Evolutionary conservation across 2,888 invertebrate genomes (phyloP), one percentile per base, ranked within the genome.

Genomic region (Amphipoea lucens): DNA sequence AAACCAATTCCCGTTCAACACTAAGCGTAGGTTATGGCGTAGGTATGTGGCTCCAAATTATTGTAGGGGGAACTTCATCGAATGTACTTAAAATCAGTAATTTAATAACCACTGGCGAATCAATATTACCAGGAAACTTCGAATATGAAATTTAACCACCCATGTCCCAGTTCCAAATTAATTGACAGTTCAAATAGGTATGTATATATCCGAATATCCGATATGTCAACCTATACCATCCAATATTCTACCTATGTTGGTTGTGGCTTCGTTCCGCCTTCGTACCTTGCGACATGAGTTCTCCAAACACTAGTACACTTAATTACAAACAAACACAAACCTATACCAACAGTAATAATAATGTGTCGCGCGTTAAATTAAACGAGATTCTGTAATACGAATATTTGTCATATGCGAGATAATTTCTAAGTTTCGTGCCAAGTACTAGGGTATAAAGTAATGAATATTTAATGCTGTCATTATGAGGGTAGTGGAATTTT

Each of bases 301-400:
- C 74, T 79, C 66, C 73, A 83, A 86, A 83, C 83, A 85, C 51
- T 9, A 70, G 69, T 77, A 73, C 66, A 82, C 45, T 83, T 82
- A 85, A 85, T 85, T 86, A 85, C 57, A 86, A 86, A 77, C 77
- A 85, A 83, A 86, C 72, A 84, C 9, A 36, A 74, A 67, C 76
- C 72, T 83, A 72, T 77, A 73, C 48, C 65, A 60, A 69, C 74
- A 62, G 51, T 79, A 54, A 77, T 86, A 79, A 79, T 74, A 67
- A 82, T 67, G 60, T 79, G 76, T 68, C 63, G 14, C 40, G 48
- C 14, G 54, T 63, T 81, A 57, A 68, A 78, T 73, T 80, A 57
- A 73, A 74, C 45, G 29, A 57, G 73, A 71, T 70, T 69, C 7
- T 42, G 48, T 71, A 23, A 40, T 80, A 70, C 29, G 65, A 60